phyloP scores from a whole-genome alignment of 2,888 invertebrate genomes.

The Gnatocerus cornutus region DNA sequence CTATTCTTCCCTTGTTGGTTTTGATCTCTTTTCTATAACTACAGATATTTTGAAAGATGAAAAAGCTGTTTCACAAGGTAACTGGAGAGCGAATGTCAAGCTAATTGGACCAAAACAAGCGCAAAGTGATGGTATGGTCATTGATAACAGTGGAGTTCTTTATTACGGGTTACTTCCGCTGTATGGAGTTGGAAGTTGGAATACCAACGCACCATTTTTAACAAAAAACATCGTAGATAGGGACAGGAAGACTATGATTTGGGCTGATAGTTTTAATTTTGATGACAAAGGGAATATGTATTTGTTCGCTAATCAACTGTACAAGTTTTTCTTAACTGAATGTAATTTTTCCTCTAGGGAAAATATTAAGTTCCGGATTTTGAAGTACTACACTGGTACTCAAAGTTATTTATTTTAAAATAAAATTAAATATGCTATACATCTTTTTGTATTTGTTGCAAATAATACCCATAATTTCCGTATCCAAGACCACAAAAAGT shows the following conservation, averaged over 20 bases:
- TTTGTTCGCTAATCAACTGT: conserved; percentile 71
- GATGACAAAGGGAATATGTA: conserved; percentile 78
- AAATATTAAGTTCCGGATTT: conserved; percentile 78
- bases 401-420: conserved; percentile 75
- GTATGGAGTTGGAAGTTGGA: conserved; percentile 82
- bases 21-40: conserved; percentile 75
- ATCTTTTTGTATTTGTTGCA: too few relatives aligned
- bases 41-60: conserved; percentile 76
- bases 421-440: too few relatives aligned
- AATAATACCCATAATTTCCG: too few relatives aligned
- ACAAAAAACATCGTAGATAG: conserved; percentile 71
- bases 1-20: conserved; percentile 62
- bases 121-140: conserved; percentile 79
- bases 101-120: conserved; percentile 73
- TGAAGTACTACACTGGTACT: conserved; percentile 74
- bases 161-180: conserved; percentile 80
- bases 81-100: conserved; percentile 59
- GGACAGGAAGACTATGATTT: conserved; percentile 78
- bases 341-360: neutral
- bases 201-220: conserved; percentile 74
- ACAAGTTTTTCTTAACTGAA: neutral
- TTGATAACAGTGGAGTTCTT: conserved; percentile 79
- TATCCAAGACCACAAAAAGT: too few relatives aligned
- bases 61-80: conserved; percentile 63
- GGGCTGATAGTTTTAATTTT: conserved; percentile 81